Percentiles rank a stretch among this genome's conserved stretches.
These are phyloP conservation scores for Drosophila lini DNA, from an alignment of 1,140 invertebrate species.

Conservation along the genomic window DNA sequence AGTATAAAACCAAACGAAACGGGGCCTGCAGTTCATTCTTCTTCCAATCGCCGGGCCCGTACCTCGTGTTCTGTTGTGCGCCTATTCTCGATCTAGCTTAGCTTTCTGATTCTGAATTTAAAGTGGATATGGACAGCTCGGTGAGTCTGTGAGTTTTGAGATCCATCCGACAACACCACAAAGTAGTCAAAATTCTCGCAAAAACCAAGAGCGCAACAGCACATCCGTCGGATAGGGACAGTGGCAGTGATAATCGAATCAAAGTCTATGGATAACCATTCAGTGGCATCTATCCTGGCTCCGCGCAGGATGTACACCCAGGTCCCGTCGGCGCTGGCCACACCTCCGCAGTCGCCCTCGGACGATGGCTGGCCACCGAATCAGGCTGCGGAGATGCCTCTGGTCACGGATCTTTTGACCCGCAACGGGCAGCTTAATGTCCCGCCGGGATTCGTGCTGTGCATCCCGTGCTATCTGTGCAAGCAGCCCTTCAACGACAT, in stretches of 20 bases:
- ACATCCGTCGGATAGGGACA: background rate
- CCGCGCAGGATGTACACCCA: background rate
- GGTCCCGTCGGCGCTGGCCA: constrained; percentile 14
- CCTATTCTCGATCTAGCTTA: background rate
- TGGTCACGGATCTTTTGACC: constrained; percentile 15
- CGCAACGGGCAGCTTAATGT: background rate
- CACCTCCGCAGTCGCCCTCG: constrained; percentile 47
- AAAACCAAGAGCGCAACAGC: background rate
- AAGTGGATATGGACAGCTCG: too few species aligned
- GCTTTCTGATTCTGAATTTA: background rate
- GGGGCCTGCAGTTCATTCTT: background rate
- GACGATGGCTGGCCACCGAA: background rate
- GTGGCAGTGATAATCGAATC: background rate
- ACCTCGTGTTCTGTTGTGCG: background rate
- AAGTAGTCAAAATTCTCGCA: background rate
- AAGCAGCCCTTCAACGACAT: constrained; percentile 44
- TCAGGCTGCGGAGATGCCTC: constrained; percentile 13
- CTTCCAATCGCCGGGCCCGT: too few species aligned
- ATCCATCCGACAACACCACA: background rate
- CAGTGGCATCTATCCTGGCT: too few species aligned
- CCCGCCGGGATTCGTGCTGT: constrained; percentile 20
- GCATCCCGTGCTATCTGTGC: constrained; percentile 61
- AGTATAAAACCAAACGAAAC: constrained; percentile 1
- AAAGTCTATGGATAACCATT: background rate
- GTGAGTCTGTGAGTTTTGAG: background rate